phyloP scores from a whole-genome alignment of 2,113 vertebrate species.

The Malurus elegans region DNA sequence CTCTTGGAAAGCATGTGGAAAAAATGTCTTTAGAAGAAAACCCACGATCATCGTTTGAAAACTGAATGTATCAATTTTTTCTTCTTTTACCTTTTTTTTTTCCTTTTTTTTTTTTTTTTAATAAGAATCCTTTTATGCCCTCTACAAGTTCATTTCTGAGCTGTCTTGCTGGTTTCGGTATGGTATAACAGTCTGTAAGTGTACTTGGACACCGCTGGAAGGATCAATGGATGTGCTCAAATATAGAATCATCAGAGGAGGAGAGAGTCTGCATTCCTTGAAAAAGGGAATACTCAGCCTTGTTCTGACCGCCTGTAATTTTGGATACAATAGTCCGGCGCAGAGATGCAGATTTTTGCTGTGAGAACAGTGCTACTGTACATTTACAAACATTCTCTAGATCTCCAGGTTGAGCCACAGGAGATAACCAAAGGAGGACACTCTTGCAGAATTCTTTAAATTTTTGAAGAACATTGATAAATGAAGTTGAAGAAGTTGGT shows the following conservation, averaged over 20 bases:
- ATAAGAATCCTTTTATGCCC: conserved; percentile 71
- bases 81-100: conserved; percentile 13
- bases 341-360: conserved; percentile 70
- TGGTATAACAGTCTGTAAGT: conserved; percentile 85
- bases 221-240: conserved; percentile 89
- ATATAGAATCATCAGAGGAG: conserved; percentile 71
- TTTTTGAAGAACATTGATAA: conserved; percentile 72
- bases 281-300: conserved; percentile 67
- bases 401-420: conserved; percentile 65
- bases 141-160: conserved; percentile 75
- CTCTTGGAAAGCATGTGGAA: conserved; percentile 70
- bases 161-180: conserved; percentile 93
- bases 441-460: conserved; percentile 71
- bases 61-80: conserved; percentile 67
- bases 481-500: conserved; percentile 72
- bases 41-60: conserved; percentile 61
- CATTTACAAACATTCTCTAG: conserved; percentile 83
- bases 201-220: conserved; percentile 72
- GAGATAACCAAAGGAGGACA: conserved; percentile 67
- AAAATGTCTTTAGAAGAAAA: conserved; percentile 76
- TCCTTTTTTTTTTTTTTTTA: conserved; percentile 9
- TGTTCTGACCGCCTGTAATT: conserved; percentile 60
- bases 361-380: conserved; percentile 75
- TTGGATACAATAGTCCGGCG: conserved; percentile 70
- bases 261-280: conserved; percentile 69